A percentile compares a stretch with the other conserved stretches of the same genome.
Evolutionary conservation across 2,797 vertebrate species (phyloP).

Genomic region (Pagetopsis macropterus): DNA sequence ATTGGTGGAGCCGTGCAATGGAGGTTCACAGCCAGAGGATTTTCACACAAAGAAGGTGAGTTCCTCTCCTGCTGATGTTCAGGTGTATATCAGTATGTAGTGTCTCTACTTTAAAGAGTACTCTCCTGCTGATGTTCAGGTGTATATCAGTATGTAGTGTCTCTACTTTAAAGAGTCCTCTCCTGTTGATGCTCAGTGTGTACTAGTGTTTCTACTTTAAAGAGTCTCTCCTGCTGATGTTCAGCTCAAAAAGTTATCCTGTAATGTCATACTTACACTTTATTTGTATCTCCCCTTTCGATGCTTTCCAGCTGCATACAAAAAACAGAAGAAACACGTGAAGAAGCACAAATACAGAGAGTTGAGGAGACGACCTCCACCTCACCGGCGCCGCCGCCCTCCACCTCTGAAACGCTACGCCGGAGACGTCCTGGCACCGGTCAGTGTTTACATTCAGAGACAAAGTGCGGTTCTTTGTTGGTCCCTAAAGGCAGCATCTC

Average conservation of each 20-base stretch:
- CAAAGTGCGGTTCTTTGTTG: neutral
- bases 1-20: slow-evolving; percentile 87
- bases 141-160: no score
- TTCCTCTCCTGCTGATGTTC: no score
- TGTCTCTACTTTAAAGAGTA: no score
- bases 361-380: slow-evolving; percentile 75
- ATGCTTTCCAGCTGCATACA: slow-evolving; percentile 71
- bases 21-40: slow-evolving; percentile 85
- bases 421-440: slow-evolving; percentile 88
- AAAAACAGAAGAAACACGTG: slow-evolving; percentile 80
- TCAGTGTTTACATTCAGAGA: slow-evolving; percentile 67
- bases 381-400: slow-evolving; percentile 71
- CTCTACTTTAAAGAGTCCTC: no score
- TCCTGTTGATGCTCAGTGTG: no score
- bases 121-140: no score
- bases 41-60: slow-evolving; percentile 85
- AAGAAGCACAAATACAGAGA: slow-evolving; percentile 82
- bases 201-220: no score
- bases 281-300: neutral
- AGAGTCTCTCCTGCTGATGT: no score
- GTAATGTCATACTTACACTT: neutral
- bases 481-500: no score
- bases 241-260: no score
- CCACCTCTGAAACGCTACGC: slow-evolving; percentile 80
- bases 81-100: no score